Evolutionary conservation across 2,797 vertebrate genomes (phyloP).

Genomic region (Crossoptilon crossoptilon): DNA sequence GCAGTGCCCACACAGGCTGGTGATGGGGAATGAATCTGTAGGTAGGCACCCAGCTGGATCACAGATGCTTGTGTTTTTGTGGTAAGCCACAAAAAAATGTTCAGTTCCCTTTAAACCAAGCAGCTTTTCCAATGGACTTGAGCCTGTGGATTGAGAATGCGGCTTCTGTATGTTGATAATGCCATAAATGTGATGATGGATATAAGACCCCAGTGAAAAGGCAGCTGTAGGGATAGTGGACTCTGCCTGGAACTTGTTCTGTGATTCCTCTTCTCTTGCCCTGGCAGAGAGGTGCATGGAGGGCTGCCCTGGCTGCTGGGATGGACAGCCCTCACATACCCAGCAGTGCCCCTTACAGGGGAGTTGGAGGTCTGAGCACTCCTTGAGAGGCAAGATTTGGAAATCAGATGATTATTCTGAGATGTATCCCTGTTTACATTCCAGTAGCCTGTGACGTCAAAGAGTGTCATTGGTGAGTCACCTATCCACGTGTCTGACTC

Average conservation of each 20-base stretch:
- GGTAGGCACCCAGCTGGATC: not conserved
- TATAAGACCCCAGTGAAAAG: not conserved
- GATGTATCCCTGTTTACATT: not conserved
- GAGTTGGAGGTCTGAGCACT: not conserved
- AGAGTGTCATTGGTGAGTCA: constrained; percentile 45
- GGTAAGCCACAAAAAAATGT: not conserved
- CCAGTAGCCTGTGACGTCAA: not conserved
- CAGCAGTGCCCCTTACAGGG: rapidly evolving
- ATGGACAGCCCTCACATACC: not conserved
- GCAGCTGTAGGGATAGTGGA: not conserved
- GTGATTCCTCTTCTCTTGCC: not conserved
- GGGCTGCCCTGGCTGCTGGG: not conserved
- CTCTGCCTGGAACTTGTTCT: not conserved
- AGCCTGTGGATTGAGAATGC: rapidly evolving
- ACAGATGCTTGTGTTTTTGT: not conserved
- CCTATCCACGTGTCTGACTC: not conserved
- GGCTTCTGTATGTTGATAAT: not conserved
- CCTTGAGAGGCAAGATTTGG: not conserved
- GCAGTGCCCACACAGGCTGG: not conserved
- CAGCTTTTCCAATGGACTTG: not conserved
- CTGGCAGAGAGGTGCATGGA: not conserved
- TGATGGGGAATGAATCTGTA: not conserved
- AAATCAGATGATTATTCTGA: not conserved
- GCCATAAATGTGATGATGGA: not conserved
- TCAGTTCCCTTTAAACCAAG: not conserved